phyloP scores from a whole-genome alignment of 2,888 invertebrate species.

The Cybosia mesomella region DNA sequence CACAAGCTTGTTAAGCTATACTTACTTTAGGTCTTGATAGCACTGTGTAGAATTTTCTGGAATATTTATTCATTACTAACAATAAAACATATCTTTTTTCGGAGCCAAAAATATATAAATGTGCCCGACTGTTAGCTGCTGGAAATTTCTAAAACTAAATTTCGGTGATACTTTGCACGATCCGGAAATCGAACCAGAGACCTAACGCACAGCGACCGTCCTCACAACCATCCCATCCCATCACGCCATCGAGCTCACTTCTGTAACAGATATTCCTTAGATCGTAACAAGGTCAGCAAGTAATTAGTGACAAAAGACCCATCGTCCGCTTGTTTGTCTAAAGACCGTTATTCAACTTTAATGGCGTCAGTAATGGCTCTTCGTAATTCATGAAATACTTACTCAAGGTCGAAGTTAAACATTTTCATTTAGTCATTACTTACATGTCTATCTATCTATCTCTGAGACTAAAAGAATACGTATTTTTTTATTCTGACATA shows the following conservation, averaged over 20 bases:
- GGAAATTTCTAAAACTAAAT: too few relatives aligned
- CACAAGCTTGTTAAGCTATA: too few relatives aligned
- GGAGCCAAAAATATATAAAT: too few relatives aligned
- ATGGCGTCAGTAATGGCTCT: constrained; percentile 8
- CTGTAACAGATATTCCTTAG: not conserved
- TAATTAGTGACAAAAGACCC: constrained; percentile 23
- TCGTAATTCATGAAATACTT: constrained; percentile 10
- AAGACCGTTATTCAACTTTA: constrained; percentile 10
- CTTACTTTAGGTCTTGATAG: too few relatives aligned
- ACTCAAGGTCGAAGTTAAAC: not conserved
- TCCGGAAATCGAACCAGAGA: not conserved
- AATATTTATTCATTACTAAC: too few relatives aligned
- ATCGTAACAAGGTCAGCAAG: constrained; percentile 12
- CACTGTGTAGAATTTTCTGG: too few relatives aligned
- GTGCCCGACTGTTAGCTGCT: too few relatives aligned
- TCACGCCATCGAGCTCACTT: not conserved
- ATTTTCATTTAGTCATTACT: not conserved
- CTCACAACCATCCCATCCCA: not conserved
- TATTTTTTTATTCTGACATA: too few relatives aligned
- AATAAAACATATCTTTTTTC: too few relatives aligned
- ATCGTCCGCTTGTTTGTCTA: constrained; percentile 7
- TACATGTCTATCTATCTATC: not conserved
- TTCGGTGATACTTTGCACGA: too few relatives aligned
- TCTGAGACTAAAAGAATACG: too few relatives aligned
- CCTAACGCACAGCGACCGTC: not conserved